Evolutionary conservation across 1,140 invertebrate genomes (phyloP).

Genomic region (Coboldia fuscipes): DNA sequence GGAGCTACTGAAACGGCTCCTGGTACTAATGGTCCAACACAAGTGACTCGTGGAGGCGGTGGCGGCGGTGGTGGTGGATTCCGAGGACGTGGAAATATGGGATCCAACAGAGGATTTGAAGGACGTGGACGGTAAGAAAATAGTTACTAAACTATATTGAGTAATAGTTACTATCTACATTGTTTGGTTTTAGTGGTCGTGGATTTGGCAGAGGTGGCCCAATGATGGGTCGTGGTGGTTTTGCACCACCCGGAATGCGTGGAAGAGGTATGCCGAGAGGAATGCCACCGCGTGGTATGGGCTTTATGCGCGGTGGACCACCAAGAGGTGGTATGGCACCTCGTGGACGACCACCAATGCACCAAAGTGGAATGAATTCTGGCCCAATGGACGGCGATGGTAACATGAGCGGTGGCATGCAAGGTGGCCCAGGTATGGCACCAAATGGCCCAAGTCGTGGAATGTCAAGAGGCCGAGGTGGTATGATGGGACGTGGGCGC

Average conservation of each 20-base stretch:
- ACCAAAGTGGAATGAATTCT: neutral
- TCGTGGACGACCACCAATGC: neutral
- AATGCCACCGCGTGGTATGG: constrained; percentile 4
- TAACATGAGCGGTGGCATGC: neutral
- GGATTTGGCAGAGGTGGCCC: constrained; percentile 4
- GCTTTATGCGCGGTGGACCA: neutral
- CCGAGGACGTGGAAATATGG: too few relatives aligned
- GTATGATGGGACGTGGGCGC: too few relatives aligned
- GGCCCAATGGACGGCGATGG: neutral
- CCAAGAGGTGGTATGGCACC: neutral
- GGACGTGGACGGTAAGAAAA: constrained; percentile 1
- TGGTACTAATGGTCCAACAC: neutral
- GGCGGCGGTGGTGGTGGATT: constrained; percentile 7
- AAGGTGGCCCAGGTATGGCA: constrained; percentile 1
- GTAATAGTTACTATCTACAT: neutral
- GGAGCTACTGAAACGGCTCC: neutral
- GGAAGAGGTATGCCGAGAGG: constrained; percentile 4
- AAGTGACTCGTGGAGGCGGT: neutral
- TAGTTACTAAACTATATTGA: neutral
- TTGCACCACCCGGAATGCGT: constrained; percentile 3
- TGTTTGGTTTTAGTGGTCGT: constrained; percentile 2
- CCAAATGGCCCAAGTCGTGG: too few relatives aligned
- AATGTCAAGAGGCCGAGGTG: too few relatives aligned
- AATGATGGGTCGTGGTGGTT: constrained; percentile 4
- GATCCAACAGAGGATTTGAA: neutral